Conservation (phyloP, 2,113 vertebrate species). For the Tinamus guttatus region DNA sequence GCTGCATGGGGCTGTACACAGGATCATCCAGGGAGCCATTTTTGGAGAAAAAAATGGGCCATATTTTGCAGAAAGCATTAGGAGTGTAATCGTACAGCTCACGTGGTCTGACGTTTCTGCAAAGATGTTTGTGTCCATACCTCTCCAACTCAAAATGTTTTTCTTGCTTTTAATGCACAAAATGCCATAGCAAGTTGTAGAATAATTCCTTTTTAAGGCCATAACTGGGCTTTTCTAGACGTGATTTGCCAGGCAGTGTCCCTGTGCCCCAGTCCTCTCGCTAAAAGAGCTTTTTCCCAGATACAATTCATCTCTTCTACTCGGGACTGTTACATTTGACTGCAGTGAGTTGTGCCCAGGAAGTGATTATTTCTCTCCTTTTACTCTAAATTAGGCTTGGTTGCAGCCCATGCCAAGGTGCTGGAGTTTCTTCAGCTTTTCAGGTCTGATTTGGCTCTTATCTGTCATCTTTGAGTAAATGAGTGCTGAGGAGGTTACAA, state of each 20-base stretch:
- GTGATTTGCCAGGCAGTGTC: not conserved
- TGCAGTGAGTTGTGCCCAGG: not conserved
- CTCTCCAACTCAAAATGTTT: not conserved
- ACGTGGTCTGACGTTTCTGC: not conserved
- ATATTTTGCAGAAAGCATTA: not conserved
- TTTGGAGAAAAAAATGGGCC: no score
- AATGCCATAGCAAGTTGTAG: not conserved
- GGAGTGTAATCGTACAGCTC: not conserved
- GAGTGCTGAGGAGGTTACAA: not conserved
- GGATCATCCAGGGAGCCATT: not conserved
- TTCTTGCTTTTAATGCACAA: not conserved
- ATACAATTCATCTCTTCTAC: not conserved
- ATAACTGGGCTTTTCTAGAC: not conserved
- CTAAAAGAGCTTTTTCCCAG: not conserved
- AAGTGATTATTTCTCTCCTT: not conserved
- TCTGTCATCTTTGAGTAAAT: not conserved
- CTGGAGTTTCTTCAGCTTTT: not conserved
- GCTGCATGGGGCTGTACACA: not conserved
- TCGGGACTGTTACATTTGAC: not conserved
- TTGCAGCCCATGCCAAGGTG: not conserved
- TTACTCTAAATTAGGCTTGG: rapidly evolving
- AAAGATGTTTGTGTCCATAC: not conserved
- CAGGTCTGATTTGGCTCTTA: not conserved
- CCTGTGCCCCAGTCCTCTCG: not conserved
- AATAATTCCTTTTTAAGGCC: not conserved